Base-by-base conservation (phyloP, 2,113 vertebrate species). In the Psittacus erithacus region DNA sequence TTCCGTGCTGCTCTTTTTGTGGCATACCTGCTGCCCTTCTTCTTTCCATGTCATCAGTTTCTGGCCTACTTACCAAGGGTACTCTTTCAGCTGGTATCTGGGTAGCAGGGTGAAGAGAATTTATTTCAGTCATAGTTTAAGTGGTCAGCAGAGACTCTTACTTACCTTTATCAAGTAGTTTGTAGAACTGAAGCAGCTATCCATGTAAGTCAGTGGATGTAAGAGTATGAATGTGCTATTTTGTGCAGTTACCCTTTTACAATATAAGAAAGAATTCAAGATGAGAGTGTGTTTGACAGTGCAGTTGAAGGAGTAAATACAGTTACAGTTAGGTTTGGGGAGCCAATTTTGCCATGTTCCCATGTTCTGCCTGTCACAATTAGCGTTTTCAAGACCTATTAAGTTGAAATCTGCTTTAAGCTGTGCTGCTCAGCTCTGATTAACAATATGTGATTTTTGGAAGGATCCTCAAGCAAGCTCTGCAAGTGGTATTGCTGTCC, bases 191-290 rank as follows among this genome's bases (percentile, higher is more conserved):
- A 43, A 62, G 9, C 8, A 43, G 17, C 28, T 76, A 18, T 4
- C 29, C 22, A 2, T 28, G 1, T 22, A 33, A 22, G 44, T 38
- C 41, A 38, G 2, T 25, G 41, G 50, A 31, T 38, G 24, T 4
- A 29, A 29, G 33, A 13, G 7, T 11, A 3, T 39, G 31, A 24
- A 2, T 6, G 0, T 24, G 11, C 31, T 55, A 0, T 55, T 86
- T 65, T 29, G 23, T 76, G 28, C 69, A 81, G 43, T 57, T 57
- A 0, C 19, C 57, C 39, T 57, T 83, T 35, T 49, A 16, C 17
- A 62, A 0, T 1, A 8, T 16, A 13, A 57, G 41, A 55, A 38
- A 69, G 33, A 25, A 31, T 38, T 10, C 11, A n/a, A 64, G 43
- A 39, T 14, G n/a, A 44, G 19, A 6, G 14, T 69, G 87, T 84